These are phyloP conservation scores for Anoplophora glabripennis DNA, from an alignment of 1,140 invertebrate genomes.

Conservation along the genomic window DNA sequence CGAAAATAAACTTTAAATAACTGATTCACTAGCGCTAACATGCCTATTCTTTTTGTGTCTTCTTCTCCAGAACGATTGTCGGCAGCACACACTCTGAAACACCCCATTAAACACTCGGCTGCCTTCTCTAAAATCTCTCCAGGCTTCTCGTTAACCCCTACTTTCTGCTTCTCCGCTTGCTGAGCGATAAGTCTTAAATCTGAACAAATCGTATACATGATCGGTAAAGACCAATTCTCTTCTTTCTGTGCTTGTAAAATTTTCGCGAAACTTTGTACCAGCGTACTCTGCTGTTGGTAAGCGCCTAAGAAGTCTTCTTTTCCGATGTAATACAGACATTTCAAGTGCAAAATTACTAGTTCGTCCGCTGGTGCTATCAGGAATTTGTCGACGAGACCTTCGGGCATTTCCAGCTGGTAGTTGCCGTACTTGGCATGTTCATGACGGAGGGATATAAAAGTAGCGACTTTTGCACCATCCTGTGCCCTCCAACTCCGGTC, in stretches of 20 bases:
- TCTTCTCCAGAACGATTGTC: conserved; percentile 86
- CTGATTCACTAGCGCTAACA: conserved; percentile 95
- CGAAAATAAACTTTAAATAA: conserved; percentile 97
- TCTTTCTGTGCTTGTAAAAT: conserved; percentile 86
- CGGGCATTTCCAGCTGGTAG: conserved; percentile 63
- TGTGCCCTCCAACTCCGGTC: conserved; percentile 55
- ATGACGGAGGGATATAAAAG: conserved; percentile 73
- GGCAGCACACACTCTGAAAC: conserved; percentile 93
- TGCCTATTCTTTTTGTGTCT: conserved; percentile 92
- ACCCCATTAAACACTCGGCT: conserved; percentile 89
- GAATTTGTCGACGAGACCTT: conserved; percentile 67
- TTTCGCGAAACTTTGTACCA: conserved; percentile 78
- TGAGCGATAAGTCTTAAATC: conserved; percentile 80
- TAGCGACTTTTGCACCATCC: conserved; percentile 58
- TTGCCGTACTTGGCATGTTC: conserved; percentile 69
- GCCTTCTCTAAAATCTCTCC: conserved; percentile 89
- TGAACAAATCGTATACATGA: conserved; percentile 85
- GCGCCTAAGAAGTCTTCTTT: conserved; percentile 71
- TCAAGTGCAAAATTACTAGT: conserved; percentile 76
- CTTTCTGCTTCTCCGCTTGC: conserved; percentile 66
- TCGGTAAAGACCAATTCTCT: conserved; percentile 92
- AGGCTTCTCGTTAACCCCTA: conserved; percentile 54
- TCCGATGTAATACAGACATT: conserved; percentile 62
- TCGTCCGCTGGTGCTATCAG: conserved; percentile 76
- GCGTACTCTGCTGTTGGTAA: conserved; percentile 73